Evolutionary conservation across 2,888 invertebrate species (phyloP).

Genomic region (Temnothorax rugatulus): DNA sequence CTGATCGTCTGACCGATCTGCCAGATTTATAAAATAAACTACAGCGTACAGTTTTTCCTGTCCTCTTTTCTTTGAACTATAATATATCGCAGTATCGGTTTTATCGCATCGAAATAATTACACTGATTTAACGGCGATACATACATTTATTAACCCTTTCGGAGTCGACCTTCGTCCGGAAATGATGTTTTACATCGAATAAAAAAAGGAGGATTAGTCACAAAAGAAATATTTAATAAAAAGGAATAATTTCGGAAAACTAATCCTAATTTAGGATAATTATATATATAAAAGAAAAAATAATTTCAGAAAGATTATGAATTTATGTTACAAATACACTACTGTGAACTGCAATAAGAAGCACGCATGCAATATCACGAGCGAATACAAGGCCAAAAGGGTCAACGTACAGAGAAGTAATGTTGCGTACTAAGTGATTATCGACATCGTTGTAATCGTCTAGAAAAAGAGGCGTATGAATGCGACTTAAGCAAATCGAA

Average conservation of each 20-base stretch:
- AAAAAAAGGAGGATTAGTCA: not conserved
- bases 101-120: constrained; percentile 4
- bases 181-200: not conserved
- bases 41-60: not conserved
- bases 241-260: not conserved
- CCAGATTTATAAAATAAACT: not conserved
- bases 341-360: not conserved
- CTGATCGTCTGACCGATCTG: not conserved
- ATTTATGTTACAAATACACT: not conserved
- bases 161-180: not conserved
- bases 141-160: constrained; percentile 37
- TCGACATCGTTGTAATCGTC: not conserved
- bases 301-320: not conserved
- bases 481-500: not conserved
- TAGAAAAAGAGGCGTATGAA: not conserved
- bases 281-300: not conserved
- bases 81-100: not conserved
- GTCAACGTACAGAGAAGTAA: constrained; percentile 2
- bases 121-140: not conserved
- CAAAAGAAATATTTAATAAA: not conserved
- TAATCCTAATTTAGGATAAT: constrained; percentile 4
- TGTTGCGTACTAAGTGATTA: not conserved
- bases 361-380: not conserved
- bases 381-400: not conserved
- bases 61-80: not conserved